These are phyloP conservation scores for Melanotaenia nigrans DNA, from an alignment of 2,797 vertebrate species.

Conservation along the genomic window DNA sequence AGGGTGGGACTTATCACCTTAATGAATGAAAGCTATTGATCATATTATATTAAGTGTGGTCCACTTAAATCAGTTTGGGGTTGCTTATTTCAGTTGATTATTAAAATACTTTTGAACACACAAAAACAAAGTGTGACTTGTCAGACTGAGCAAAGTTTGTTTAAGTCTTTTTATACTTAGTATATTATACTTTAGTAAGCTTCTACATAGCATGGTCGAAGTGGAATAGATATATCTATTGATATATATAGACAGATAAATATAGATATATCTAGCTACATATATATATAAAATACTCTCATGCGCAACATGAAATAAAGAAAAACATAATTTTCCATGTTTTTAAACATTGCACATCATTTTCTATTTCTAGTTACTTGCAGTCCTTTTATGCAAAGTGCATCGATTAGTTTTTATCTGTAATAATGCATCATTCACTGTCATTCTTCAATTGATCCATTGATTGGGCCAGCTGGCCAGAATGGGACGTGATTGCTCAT, in stretches of 20 bases:
- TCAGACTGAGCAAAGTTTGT: conserved; percentile 8
- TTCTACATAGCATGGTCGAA: background rate
- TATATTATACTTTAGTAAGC: background rate
- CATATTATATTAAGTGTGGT: conserved; percentile 50
- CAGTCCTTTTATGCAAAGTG: conserved; percentile 44
- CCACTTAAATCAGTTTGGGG: conserved; percentile 47
- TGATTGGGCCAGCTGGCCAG: conserved; percentile 76
- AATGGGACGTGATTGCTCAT: conserved; percentile 57
- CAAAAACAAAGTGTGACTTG: conserved; percentile 23
- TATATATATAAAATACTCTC: too few relatives aligned
- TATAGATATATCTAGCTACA: too few relatives aligned
- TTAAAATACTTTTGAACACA: conserved; percentile 31
- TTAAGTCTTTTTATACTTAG: conserved; percentile 12
- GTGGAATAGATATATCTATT: too few relatives aligned
- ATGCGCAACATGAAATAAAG: too few relatives aligned
- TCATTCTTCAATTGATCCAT: conserved; percentile 80
- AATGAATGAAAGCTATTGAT: conserved; percentile 76
- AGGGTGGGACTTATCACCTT: conserved; percentile 64
- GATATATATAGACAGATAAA: too few relatives aligned
- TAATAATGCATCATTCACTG: conserved; percentile 76
- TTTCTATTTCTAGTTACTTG: conserved; percentile 9
- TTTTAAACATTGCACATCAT: background rate
- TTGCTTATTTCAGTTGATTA: conserved; percentile 38
- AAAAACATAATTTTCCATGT: too few relatives aligned
- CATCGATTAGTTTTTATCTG: conserved; percentile 72